Conservation (phyloP, 2,888 invertebrate species). For the Steinernema hermaphroditum region DNA sequence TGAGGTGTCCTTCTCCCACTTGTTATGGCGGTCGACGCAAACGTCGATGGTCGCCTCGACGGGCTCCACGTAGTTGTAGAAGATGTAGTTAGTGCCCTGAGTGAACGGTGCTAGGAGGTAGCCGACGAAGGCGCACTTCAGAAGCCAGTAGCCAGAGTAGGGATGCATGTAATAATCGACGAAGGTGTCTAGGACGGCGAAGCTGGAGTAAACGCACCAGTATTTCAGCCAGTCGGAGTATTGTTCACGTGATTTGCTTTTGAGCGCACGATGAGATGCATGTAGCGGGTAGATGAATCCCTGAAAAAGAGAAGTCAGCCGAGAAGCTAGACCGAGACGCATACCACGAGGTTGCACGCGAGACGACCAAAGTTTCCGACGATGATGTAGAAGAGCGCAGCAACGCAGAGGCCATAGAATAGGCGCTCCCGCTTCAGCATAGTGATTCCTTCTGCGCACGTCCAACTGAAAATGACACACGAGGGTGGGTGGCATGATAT, state of each 20-base stretch:
- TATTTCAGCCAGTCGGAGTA: constrained; percentile 13
- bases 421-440: not conserved
- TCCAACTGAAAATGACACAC: not conserved
- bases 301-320: not conserved
- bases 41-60: not conserved
- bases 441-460: not conserved
- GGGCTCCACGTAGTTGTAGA: constrained; percentile 26
- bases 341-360: constrained; percentile 18
- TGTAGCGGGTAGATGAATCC: constrained; percentile 25
- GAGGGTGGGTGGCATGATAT: too few relatives aligned
- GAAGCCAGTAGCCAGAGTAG: not conserved
- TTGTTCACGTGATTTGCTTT: not conserved
- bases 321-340: not conserved
- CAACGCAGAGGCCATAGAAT: constrained; percentile 10
- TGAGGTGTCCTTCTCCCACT: constrained; percentile 22
- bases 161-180: constrained; percentile 8
- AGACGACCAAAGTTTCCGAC: not conserved
- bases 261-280: constrained; percentile 13
- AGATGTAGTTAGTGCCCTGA: constrained; percentile 12
- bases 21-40: constrained; percentile 1
- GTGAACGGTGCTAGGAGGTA: constrained; percentile 15
- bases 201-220: constrained; percentile 21
- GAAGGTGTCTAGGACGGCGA: constrained; percentile 3
- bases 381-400: not conserved
- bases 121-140: constrained; percentile 20